A percentile compares a stretch with the other conserved stretches of the same genome.
phyloP scores from a whole-genome alignment of 2,113 vertebrate species.

The Apeltes quadracus region DNA sequence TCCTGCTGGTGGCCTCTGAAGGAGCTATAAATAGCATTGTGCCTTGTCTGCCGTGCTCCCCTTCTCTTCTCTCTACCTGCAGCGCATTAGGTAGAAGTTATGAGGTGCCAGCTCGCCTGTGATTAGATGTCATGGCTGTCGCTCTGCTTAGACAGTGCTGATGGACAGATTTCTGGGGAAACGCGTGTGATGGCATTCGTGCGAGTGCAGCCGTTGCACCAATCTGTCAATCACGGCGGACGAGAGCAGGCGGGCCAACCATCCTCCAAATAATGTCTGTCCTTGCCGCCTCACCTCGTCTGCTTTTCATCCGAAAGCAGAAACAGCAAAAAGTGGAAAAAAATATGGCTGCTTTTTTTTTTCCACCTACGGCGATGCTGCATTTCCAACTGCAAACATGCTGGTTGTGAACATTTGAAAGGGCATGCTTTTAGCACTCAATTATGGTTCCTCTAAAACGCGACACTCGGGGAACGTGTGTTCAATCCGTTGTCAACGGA shows the following conservation, averaged over 20 bases:
- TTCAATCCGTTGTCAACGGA: conserved; percentile 42
- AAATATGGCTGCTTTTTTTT: conserved; percentile 15
- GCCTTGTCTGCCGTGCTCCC: conserved; percentile 38
- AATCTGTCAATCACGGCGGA: conserved; percentile 81
- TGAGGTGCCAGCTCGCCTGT: conserved; percentile 83
- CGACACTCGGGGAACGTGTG: conserved; percentile 20
- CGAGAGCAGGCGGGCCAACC: conserved; percentile 61
- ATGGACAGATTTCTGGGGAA: conserved; percentile 86
- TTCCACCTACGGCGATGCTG: conserved; percentile 20
- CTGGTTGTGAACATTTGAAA: conserved; percentile 46
- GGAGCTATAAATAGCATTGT: conserved; percentile 71
- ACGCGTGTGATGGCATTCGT: conserved; percentile 78
- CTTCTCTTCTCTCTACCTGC: conserved; percentile 61
- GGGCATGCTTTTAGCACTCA: conserved; percentile 17
- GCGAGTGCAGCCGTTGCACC: conserved; percentile 79
- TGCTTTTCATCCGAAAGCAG: conserved; percentile 49
- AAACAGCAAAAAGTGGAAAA: conserved; percentile 34
- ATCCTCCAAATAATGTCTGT: conserved; percentile 69
- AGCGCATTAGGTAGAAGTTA: conserved; percentile 82
- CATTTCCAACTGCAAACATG: conserved; percentile 39
- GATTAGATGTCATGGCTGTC: conserved; percentile 89
- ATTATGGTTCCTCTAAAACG: conserved; percentile 36
- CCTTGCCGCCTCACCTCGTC: conserved; percentile 65
- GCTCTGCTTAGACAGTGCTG: conserved; percentile 85
- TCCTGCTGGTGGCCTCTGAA: conserved; percentile 72